A percentile compares a stretch with the other conserved stretches of the same genome.
These are phyloP conservation scores for Caenorhabditis sp. DNA, from an alignment of 2,888 invertebrate genomes.

Conservation along the genomic window DNA sequence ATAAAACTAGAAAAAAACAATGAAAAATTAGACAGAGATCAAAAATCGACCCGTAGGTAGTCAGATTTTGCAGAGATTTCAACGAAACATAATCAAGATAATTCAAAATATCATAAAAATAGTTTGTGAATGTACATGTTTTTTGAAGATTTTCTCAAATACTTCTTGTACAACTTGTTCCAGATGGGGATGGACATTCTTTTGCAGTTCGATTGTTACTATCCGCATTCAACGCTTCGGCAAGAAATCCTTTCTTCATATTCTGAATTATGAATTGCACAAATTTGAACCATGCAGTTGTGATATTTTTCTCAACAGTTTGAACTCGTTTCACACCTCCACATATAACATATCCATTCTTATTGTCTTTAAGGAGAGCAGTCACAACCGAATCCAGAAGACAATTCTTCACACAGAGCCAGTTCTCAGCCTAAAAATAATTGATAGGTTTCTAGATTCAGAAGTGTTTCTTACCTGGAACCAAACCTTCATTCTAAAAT, in stretches of 20 bases:
- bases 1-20: not conserved
- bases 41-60: not conserved
- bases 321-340: conserved; percentile 29
- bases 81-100: too few species aligned
- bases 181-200: not conserved
- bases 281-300: conserved; percentile 49
- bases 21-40: not conserved
- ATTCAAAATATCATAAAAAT: too few species aligned
- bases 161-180: not conserved
- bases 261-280: conserved; percentile 51
- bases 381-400: conserved; percentile 43
- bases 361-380: conserved; percentile 36
- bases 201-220: not conserved
- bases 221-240: conserved; percentile 4
- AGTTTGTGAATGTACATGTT: too few species aligned
- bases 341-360: conserved; percentile 37
- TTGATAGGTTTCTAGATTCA: not conserved
- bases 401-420: conserved; percentile 52
- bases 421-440: conserved; percentile 43
- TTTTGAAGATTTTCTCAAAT: too few species aligned
- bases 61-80: not conserved
- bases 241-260: conserved; percentile 48
- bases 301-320: conserved; percentile 30
- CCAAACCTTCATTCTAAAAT: conserved; percentile 47
- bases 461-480: conserved; percentile 15